phyloP scores from a whole-genome alignment of 2,888 invertebrate species.

The Hypomecis atomaria region DNA sequence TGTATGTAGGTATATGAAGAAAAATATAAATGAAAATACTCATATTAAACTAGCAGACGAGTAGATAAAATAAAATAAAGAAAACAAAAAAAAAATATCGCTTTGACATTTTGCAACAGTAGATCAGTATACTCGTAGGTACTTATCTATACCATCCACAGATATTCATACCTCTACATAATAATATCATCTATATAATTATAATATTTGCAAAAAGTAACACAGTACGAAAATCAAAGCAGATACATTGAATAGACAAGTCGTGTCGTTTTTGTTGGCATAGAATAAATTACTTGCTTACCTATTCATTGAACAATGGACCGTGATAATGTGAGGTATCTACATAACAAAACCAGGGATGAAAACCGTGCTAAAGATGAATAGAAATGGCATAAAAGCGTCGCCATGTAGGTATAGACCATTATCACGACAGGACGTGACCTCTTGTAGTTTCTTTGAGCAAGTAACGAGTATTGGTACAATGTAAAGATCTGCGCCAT shows the following conservation, averaged over 20 bases:
- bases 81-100: too few species aligned
- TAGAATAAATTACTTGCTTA: conserved; percentile 56
- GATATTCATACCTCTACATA: too few species aligned
- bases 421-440: conserved; percentile 27
- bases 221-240: conserved; percentile 27
- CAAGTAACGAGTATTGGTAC: conserved; percentile 11
- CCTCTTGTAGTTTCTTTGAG: conserved; percentile 24
- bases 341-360: conserved; percentile 67
- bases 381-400: conserved; percentile 39
- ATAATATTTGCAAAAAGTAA: background rate
- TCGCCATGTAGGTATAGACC: conserved; percentile 19
- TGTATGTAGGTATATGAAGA: too few species aligned
- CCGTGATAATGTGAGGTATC: conserved; percentile 55
- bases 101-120: too few species aligned
- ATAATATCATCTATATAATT: too few species aligned
- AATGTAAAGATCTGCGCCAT: conserved; percentile 8
- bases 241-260: conserved; percentile 38
- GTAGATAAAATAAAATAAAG: too few species aligned
- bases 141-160: too few species aligned
- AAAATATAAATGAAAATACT: too few species aligned
- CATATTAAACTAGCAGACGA: too few species aligned
- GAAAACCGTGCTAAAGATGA: conserved; percentile 50
- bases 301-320: conserved; percentile 54
- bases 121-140: too few species aligned
- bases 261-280: conserved; percentile 50